These are phyloP conservation scores for Alouatta palliata DNA, from an alignment of 2,113 vertebrate genomes.

Conservation along the genomic window DNA sequence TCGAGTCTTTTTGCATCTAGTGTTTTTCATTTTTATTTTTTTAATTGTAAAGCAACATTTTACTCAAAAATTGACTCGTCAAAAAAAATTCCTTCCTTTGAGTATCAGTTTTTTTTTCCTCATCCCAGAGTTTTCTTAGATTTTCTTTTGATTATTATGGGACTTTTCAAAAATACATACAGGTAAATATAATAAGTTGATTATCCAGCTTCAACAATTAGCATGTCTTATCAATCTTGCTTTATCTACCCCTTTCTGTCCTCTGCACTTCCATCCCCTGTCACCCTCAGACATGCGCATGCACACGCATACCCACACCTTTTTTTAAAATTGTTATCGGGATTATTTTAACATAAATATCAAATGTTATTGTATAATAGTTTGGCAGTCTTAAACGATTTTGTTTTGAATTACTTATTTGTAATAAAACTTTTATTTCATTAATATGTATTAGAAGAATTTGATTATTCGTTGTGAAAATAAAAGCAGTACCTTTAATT, in stretches of 20 bases:
- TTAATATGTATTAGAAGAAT: background rate
- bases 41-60: background rate
- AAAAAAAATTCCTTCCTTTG: slow-evolving; percentile 10
- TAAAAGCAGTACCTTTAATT: background rate
- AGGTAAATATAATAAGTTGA: background rate
- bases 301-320: too few relatives aligned
- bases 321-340: background rate
- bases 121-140: background rate
- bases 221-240: background rate
- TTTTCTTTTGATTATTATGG: background rate
- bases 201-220: background rate
- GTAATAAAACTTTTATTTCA: background rate
- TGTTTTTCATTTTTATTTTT: background rate
- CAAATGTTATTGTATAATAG: background rate
- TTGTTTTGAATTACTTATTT: background rate
- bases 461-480: background rate
- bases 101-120: background rate
- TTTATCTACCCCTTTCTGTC: background rate
- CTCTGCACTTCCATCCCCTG: background rate
- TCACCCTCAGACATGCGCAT: background rate
- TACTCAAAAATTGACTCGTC: slow-evolving; percentile 11
- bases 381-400: background rate
- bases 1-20: background rate
- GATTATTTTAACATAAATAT: background rate
- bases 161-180: background rate